phyloP scores from a whole-genome alignment of 1,140 invertebrate species.

The Aphaenogaster rudis region DNA sequence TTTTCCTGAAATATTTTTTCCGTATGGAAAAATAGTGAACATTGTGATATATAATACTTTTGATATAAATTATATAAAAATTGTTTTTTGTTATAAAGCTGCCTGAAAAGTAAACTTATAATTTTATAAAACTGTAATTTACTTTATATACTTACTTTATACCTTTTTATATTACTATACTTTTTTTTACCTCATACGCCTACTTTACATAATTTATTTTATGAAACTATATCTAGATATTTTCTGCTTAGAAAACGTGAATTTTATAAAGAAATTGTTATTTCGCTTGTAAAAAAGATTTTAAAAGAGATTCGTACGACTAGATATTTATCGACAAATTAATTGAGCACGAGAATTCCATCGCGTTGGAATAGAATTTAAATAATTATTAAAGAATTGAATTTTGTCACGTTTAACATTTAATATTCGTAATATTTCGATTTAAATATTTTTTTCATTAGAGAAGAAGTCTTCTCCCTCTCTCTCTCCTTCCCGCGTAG shows the following conservation, averaged over 20 bases:
- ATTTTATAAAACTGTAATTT: neutral
- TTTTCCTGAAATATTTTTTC: neutral
- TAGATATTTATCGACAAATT: neutral
- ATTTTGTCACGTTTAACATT: neutral
- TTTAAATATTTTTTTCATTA: slow-evolving; percentile 3
- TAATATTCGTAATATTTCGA: neutral
- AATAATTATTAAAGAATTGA: slow-evolving; percentile 3
- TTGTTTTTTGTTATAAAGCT: neutral
- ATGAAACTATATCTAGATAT: neutral
- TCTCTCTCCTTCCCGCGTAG: neutral
- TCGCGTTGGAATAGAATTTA: neutral
- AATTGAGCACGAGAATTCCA: neutral
- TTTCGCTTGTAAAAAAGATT: neutral
- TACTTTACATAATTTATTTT: neutral
- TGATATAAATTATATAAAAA: neutral
- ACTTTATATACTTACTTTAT: neutral
- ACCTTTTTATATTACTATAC: neutral
- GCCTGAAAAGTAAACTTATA: neutral
- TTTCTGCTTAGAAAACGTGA: neutral
- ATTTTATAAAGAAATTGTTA: neutral
- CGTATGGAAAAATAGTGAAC: neutral
- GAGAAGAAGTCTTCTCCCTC: neutral
- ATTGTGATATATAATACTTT: neutral
- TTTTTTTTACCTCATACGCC: neutral
- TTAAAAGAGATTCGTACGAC: neutral